Conservation (phyloP, 2,888 invertebrate genomes). For the Microctonus hyperodae region DNA sequence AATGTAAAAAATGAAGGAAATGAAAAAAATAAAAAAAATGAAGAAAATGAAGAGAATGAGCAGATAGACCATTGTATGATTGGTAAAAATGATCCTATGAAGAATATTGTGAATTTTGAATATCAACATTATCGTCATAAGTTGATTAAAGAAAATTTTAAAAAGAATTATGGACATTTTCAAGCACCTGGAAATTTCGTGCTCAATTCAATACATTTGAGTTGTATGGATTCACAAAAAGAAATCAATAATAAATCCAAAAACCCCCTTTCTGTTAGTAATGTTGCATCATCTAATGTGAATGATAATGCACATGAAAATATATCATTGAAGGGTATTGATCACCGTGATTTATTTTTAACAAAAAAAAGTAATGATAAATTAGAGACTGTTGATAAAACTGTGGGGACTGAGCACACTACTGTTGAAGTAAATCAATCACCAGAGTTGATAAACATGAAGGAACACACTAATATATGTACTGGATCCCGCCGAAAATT, state of each 20-base stretch:
- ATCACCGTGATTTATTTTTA: conserved; percentile 54
- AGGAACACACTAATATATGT: conserved; percentile 24
- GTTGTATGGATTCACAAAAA: conserved; percentile 37
- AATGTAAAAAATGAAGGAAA: background rate
- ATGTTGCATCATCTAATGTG: conserved; percentile 45
- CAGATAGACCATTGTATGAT: background rate
- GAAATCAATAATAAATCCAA: conserved; percentile 39
- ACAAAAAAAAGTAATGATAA: conserved; percentile 35
- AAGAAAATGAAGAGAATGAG: background rate
- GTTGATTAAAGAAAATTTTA: conserved; percentile 49
- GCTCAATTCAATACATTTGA: conserved; percentile 55
- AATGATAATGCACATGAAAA: background rate
- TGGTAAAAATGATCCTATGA: conserved; percentile 37
- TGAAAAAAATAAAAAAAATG: background rate
- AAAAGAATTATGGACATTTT: conserved; percentile 47
- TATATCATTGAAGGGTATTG: conserved; percentile 28
- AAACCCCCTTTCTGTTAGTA: conserved; percentile 50
- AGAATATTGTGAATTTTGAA: conserved; percentile 49
- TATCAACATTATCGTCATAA: conserved; percentile 51
- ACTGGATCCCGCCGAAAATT: conserved; percentile 20
- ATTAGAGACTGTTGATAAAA: conserved; percentile 45
- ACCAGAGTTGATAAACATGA: conserved; percentile 31
- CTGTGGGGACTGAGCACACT: conserved; percentile 38
- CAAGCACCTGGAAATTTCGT: conserved; percentile 57
- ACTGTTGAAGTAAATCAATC: conserved; percentile 32